These are phyloP conservation scores for Poeciliopsis turrubarensis DNA, from an alignment of 2,113 vertebrate species.

Conservation along the genomic window DNA sequence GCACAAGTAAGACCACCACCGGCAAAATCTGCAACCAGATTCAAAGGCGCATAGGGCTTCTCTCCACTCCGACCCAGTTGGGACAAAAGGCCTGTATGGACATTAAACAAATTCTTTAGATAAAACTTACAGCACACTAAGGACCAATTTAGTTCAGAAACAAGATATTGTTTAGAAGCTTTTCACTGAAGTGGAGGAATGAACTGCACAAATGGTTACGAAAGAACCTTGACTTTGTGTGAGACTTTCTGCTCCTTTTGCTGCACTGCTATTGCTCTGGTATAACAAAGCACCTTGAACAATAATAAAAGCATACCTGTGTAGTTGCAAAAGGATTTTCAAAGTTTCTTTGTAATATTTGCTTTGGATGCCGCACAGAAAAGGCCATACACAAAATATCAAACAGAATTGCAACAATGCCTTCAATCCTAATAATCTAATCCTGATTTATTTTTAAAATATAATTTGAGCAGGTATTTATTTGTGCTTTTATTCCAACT, in stretches of 20 bases:
- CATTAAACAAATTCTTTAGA: background rate
- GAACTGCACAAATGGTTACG: background rate
- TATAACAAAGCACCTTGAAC: background rate
- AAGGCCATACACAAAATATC: background rate
- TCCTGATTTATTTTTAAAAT: background rate
- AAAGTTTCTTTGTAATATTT: background rate
- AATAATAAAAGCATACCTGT: background rate
- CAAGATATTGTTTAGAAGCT: background rate
- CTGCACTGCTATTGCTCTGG: background rate
- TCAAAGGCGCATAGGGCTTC: conserved; percentile 87
- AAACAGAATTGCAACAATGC: background rate
- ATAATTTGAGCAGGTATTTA: background rate
- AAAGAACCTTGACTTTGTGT: background rate
- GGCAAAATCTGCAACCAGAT: conserved; percentile 93
- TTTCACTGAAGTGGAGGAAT: background rate
- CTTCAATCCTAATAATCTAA: background rate
- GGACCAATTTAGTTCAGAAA: background rate
- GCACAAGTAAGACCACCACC: conserved; percentile 90
- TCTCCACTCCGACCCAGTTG: conserved; percentile 86
- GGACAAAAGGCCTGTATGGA: conserved; percentile 87
- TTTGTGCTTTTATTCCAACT: background rate
- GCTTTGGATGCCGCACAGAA: background rate
- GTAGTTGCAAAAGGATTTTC: background rate
- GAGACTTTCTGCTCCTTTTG: background rate
- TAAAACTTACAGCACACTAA: background rate